Percentiles rank a stretch among this genome's conserved stretches.
These are phyloP conservation scores for Musca domestica DNA, from an alignment of 1,140 invertebrate genomes.

Conservation along the genomic window DNA sequence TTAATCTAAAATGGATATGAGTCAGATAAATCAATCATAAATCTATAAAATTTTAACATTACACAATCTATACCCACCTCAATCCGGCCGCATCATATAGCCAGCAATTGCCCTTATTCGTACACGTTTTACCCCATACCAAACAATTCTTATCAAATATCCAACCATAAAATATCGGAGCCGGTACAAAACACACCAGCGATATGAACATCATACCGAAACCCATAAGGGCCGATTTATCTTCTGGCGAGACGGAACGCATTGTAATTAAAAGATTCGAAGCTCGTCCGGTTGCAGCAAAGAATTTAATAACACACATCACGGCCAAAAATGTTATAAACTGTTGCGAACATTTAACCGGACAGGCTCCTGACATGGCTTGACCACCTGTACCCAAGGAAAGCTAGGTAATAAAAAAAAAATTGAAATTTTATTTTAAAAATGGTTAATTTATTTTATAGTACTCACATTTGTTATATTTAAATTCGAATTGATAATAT, in stretches of 20 bases:
- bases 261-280: conserved; percentile 67
- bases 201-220: conserved; percentile 64
- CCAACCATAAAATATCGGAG: conserved; percentile 70
- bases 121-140: conserved; percentile 72
- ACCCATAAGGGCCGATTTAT: conserved; percentile 68
- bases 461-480: not conserved
- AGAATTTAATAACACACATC: conserved; percentile 66
- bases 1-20: conserved; percentile 49
- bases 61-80: conserved; percentile 55
- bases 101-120: conserved; percentile 71
- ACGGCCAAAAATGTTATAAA: conserved; percentile 66
- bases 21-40: conserved; percentile 2
- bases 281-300: conserved; percentile 64
- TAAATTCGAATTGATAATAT: not conserved
- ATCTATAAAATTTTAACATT: too few species aligned
- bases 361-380: conserved; percentile 61
- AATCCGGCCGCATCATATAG: conserved; percentile 65
- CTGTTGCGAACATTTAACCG: conserved; percentile 63
- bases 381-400: conserved; percentile 38
- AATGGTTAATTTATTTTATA: too few species aligned
- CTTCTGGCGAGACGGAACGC: conserved; percentile 66
- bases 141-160: conserved; percentile 69
- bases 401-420: not conserved
- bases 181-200: conserved; percentile 66
- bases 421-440: not conserved